Evolutionary conservation across 2,113 vertebrate species (phyloP), one percentile per base, ranked within the genome.

Genomic region (Platichthys flesus): DNA sequence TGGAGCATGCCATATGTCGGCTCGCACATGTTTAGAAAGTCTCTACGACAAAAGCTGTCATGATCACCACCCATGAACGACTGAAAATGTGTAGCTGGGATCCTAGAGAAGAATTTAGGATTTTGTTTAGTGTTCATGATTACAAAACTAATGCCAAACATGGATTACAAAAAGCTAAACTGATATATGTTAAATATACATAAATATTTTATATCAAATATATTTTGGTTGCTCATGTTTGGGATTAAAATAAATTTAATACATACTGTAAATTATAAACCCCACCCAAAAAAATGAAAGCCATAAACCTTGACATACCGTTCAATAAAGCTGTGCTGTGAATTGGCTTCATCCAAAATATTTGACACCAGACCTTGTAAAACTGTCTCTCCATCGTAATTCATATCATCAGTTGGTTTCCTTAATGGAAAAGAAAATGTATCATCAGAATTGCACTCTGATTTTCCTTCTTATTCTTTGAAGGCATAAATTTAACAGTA

Each of bases 341-440:
- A 94, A 72, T 97, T 95, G 81, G 93, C 93, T 68, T 97, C 97
- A 84, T 97, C 97, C 89, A 98, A 90, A 91, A 98, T 98, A 83
- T 96, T 94, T 78, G 97, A 97, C 74, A 99, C 97, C 13, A 99
- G 94, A 79, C 95, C 95, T n/a, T 97, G 96, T 8, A 98, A 93
- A 89, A 98, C 97, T 82, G 93, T 91, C 89, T 98, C 96, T 86
- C 94, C 96, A 71, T 95, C 96, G 93, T 92, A 95, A 72, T 96
- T 95, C 72, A 85, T 93, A 83, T 85, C 90, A 91, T 97, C 95
- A 12, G 84, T 78, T 14, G 93, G 90, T 90, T 94, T 93, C 90
- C 97, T 99, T 70, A 12, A 68, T 78, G 4, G 4, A 52, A 61
- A 70, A 81, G 31, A 54, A 71, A 62, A 51, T 15, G 31, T 0